Base-by-base conservation (phyloP, 2,797 vertebrate species). In the Chromobotia macracanthus region DNA sequence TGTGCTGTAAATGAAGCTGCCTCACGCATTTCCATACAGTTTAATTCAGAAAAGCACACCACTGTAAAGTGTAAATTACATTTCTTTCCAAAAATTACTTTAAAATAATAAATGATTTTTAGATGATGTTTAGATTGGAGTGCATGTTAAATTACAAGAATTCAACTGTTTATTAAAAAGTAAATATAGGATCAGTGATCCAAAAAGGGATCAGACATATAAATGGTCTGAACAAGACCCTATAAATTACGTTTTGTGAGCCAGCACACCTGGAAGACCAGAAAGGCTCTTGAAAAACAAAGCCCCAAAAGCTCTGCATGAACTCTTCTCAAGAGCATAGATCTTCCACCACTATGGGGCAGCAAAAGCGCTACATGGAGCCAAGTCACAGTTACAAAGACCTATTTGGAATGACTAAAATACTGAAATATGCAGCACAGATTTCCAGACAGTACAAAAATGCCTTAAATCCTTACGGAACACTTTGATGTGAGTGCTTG, bases 191-290 rank as follows among this genome's bases (percentile, higher is more conserved):
- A 44, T 25, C 7, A 16, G 46, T 8, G 77, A 79, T 79, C 77
- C 77, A 72, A 79, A 79, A 79, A 79, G 77, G 68, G 77, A 79
- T 79, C 76, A 41, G 64, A 72, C 41, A 55, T 65, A 65, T 72
- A 64, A 71, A 64, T 25, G 16, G 58, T 79, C 69, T 79, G 9
- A 6, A 46, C 19, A n/a, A 72, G 69, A 79, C 35, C 56, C 60
- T 79, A 79, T 72, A 72, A 71, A 72, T 72, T 65, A 0, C 10
- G 53, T 19, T 78, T 64, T 64, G 56, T 28, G 72, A 67, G 71
- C 77, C 69, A 72, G 69, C 77, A 79, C 77, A 79, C 72, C 72
- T 53, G 48, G 21, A 72, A 41, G 46, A 71, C 19, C 55, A 61
- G n/a, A 71, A 64, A 51, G 41, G 67, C 58, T 53, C 23, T 9